Evolutionary conservation across 2,113 vertebrate species (phyloP), one percentile per base, ranked within the genome.

Genomic region (Protomyctophum bolini): DNA sequence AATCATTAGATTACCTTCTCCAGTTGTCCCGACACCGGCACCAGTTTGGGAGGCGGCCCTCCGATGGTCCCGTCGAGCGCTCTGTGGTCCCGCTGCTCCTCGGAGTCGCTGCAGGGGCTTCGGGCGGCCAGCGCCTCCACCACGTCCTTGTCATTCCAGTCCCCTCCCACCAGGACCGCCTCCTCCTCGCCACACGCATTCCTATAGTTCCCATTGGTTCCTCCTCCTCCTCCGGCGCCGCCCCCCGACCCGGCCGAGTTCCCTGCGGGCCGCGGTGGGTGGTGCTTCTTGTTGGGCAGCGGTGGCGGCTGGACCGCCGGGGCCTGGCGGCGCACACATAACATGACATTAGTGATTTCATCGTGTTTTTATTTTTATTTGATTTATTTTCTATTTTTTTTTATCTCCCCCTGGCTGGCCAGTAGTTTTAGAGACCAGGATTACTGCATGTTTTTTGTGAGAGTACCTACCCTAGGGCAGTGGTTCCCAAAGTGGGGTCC

Each of bases 41-140:
- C 85, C 11, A 99, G 95, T 89, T 97, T 99, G 0, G 97, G 97
- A 6, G 97, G 97, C 0, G 97, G 97, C 1, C 96, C 96, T 6
- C 79, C 94, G 9, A 98, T 94, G 76, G 95, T 96, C 57, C 93
- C 93, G 0, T 86, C 94, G 5, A 83, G 82, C n/a, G 92, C 88
- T 81, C 82, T 92, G 68, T 93, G 94, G 72, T 97, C 96, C 2
- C 57, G 94, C 55, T 90, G 76, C 49, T 98, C 97, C 63, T 98
- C 97, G 0, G 91, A 82, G 70, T 98, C 96, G 0, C 96, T 97
- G 87, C 91, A 95, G 12, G 94, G 95, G 73, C 95, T 98, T 47
- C 79, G 48, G 0, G 94, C 91, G 0, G 94, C 91, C 15, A 93
- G 92, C 3, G 91, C 83, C 21, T 21, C 21, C 21, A 21, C 21